A percentile compares a stretch with the other conserved stretches of the same genome.
Evolutionary conservation across 92 coral and sea anemone species (phyloP).

Genomic region (Actinostola sp.): DNA sequence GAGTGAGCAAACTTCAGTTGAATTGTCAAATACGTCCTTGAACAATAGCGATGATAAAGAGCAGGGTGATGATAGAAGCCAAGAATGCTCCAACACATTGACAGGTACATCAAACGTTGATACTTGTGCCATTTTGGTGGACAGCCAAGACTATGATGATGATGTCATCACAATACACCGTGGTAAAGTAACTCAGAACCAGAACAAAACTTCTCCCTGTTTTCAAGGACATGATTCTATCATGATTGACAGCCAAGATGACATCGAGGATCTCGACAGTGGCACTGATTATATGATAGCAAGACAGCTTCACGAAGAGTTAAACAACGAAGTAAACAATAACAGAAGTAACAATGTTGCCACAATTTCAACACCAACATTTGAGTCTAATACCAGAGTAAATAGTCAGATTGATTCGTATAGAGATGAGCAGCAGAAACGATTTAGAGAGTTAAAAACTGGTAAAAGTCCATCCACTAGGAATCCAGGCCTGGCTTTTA

Average conservation of each 20-base stretch:
- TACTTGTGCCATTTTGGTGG: slow-evolving; percentile 37
- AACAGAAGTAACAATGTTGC: slow-evolving; percentile 1
- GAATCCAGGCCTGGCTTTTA: slow-evolving; percentile 51
- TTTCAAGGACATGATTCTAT: slow-evolving; percentile 29
- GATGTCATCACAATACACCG: too few relatives aligned
- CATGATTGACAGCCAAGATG: slow-evolving; percentile 61
- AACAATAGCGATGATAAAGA: neutral
- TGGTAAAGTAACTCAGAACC: too few relatives aligned
- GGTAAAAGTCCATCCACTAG: slow-evolving; percentile 1
- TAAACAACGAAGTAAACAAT: slow-evolving; percentile 22
- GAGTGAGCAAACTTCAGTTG: neutral
- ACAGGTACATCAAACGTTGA: neutral
- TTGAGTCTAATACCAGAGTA: neutral
- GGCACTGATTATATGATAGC: slow-evolving; percentile 43
- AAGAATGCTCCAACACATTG: neutral
- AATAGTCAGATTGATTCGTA: slow-evolving; percentile 6
- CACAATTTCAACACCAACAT: neutral
- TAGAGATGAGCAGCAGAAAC: slow-evolving; percentile 9
- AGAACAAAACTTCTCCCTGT: too few relatives aligned
- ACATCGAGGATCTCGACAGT: slow-evolving; percentile 24
- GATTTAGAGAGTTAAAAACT: slow-evolving; percentile 10
- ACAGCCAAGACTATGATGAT: slow-evolving; percentile 49
- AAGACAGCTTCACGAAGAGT: slow-evolving; percentile 43
- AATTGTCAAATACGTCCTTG: neutral
- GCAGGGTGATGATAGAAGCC: neutral